These are phyloP conservation scores for Spinus pinus DNA, from an alignment of 2,797 vertebrate species.

Conservation along the genomic window DNA sequence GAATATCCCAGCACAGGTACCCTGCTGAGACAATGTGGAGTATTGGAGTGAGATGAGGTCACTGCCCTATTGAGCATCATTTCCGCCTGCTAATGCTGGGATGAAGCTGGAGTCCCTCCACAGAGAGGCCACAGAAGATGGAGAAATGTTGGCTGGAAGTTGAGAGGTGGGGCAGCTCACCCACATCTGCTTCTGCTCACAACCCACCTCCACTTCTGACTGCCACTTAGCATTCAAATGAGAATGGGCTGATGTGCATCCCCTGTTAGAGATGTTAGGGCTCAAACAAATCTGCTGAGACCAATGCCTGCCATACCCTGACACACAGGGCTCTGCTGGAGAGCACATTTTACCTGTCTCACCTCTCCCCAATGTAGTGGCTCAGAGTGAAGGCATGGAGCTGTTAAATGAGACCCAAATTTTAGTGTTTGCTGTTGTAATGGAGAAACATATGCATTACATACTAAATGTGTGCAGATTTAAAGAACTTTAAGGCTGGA, in stretches of 20 bases:
- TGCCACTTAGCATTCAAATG: not conserved
- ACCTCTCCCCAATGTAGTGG: fast-evolving
- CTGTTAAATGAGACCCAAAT: not conserved
- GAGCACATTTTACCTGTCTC: not conserved
- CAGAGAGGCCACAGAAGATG: not conserved
- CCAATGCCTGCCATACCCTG: not conserved
- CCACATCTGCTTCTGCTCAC: not conserved
- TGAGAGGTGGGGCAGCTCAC: not conserved
- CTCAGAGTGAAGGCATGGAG: not conserved
- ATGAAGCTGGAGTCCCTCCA: not conserved
- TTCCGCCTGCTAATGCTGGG: not conserved
- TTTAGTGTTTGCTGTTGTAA: not conserved
- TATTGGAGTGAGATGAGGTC: fast-evolving
- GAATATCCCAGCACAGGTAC: not conserved
- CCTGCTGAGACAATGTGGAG: not conserved
- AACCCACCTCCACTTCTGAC: not conserved
- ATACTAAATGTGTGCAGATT: not conserved
- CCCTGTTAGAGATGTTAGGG: not conserved
- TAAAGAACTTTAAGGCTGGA: not conserved
- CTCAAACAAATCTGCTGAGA: not conserved
- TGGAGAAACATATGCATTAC: not conserved
- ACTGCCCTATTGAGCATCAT: not conserved
- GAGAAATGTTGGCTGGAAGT: not conserved
- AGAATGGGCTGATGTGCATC: not conserved
- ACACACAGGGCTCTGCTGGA: not conserved